phyloP scores from a whole-genome alignment of 2,888 invertebrate genomes.

The Halocaridina rubra region DNA sequence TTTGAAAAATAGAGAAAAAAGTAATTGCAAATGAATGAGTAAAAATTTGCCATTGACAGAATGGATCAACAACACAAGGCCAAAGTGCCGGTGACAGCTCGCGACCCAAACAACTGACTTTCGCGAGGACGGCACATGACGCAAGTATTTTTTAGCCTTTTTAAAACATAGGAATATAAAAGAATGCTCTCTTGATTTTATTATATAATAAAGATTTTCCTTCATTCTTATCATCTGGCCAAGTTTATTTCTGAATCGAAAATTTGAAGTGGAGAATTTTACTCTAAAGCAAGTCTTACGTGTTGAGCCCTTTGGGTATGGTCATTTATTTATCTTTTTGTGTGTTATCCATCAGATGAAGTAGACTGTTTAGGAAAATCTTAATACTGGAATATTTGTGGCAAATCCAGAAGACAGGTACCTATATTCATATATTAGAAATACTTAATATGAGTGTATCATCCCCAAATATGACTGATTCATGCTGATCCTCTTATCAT shows the following conservation, averaged over 20 bases:
- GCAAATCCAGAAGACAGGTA: constrained; percentile 53
- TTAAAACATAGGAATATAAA: constrained; percentile 47
- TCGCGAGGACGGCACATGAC: constrained; percentile 58
- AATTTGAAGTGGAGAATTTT: too few species aligned
- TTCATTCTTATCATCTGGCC: too few species aligned
- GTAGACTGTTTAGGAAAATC: constrained; percentile 24
- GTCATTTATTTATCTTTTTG: too few species aligned
- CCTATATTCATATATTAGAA: too few species aligned
- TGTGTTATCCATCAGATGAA: not conserved
- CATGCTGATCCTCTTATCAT: too few species aligned
- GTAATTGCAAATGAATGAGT: constrained; percentile 30
- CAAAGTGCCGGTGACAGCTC: constrained; percentile 59
- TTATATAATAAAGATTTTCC: constrained; percentile 25
- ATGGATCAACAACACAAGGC: constrained; percentile 56
- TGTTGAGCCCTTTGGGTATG: constrained; percentile 12
- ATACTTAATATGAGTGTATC: too few species aligned
- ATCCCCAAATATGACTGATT: too few species aligned
- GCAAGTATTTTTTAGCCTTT: constrained; percentile 60
- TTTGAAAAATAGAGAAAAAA: constrained; percentile 6
- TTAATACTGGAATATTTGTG: constrained; percentile 11
- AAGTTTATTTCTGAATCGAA: constrained; percentile 11
- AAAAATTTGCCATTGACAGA: constrained; percentile 59
- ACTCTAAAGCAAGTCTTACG: constrained; percentile 17
- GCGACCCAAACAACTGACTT: constrained; percentile 58
- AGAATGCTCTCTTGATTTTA: constrained; percentile 20